Evolutionary conservation across 2,888 invertebrate species (phyloP).

Genomic region (Tiphia femorata): DNA sequence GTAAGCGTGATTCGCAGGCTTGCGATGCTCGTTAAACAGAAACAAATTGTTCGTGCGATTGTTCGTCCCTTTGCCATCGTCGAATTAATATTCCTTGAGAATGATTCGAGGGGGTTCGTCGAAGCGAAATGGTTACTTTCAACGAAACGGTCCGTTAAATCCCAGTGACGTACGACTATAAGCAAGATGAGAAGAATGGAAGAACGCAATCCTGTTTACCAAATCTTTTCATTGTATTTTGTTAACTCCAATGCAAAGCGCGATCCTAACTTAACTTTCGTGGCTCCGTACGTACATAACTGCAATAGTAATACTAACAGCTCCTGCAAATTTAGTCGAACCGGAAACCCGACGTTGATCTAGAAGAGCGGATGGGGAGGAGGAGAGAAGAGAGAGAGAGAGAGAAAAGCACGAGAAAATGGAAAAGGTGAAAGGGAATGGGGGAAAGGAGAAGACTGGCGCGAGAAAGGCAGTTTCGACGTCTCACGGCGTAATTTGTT

Average conservation of each 20-base stretch:
- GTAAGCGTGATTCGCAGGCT: too few relatives aligned
- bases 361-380: too few relatives aligned
- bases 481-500: slow-evolving; percentile 8
- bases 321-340: too few relatives aligned
- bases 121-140: too few relatives aligned
- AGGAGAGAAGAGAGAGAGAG: not conserved
- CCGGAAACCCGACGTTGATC: too few relatives aligned
- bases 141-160: slow-evolving; percentile 29
- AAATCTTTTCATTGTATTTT: too few relatives aligned
- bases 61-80: slow-evolving; percentile 15
- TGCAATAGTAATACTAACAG: too few relatives aligned
- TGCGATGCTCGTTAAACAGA: too few relatives aligned
- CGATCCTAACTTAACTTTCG: too few relatives aligned
- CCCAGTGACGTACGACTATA: slow-evolving; percentile 22
- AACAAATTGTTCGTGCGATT: slow-evolving; percentile 4
- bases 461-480: not conserved
- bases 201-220: too few relatives aligned
- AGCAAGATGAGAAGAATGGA: not conserved
- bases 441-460: slow-evolving; percentile 5
- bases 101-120: slow-evolving; percentile 13
- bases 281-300: too few relatives aligned
- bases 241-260: too few relatives aligned
- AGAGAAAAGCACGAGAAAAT: not conserved
- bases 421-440: not conserved
- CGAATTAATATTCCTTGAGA: slow-evolving; percentile 28